Percentiles rank a stretch among this genome's conserved stretches.
phyloP scores from a whole-genome alignment of 2,113 vertebrate genomes.

The Scopus umbretta region DNA sequence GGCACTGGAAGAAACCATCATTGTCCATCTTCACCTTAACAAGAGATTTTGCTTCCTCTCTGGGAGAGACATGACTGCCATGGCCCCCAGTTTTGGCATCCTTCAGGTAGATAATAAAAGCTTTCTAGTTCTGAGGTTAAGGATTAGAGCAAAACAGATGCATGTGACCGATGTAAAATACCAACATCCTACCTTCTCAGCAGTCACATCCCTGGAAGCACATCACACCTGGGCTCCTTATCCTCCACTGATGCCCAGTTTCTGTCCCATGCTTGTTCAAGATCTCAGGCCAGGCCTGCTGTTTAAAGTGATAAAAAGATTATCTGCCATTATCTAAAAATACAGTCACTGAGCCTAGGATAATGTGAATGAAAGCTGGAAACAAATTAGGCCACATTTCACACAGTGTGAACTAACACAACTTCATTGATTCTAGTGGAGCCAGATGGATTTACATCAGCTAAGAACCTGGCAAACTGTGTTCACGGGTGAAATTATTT shows the following conservation, averaged over 20 bases:
- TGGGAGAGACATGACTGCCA: neutral
- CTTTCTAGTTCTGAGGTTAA: neutral
- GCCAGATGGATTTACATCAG: constrained; percentile 31
- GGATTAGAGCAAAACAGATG: neutral
- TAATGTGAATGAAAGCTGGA: constrained; percentile 14
- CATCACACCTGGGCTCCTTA: neutral
- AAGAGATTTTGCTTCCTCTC: neutral
- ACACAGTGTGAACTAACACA: neutral
- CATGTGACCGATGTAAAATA: neutral
- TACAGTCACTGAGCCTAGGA: neutral
- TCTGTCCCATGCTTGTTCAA: neutral
- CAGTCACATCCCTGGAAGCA: neutral
- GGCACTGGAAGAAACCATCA: neutral
- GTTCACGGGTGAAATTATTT: neutral
- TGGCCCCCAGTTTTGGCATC: neutral
- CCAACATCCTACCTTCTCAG: neutral
- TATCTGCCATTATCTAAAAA: neutral
- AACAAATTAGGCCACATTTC: constrained; percentile 9
- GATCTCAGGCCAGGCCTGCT: neutral
- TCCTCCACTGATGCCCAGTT: neutral
- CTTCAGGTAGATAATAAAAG: neutral
- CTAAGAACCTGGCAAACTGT: constrained; percentile 20
- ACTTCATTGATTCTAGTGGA: neutral
- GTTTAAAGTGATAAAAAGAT: neutral
- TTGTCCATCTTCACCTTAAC: neutral